Percentiles rank a stretch among this genome's conserved stretches.
Conservation (phyloP, 2,113 vertebrate genomes). For the Chitala chitala region DNA sequence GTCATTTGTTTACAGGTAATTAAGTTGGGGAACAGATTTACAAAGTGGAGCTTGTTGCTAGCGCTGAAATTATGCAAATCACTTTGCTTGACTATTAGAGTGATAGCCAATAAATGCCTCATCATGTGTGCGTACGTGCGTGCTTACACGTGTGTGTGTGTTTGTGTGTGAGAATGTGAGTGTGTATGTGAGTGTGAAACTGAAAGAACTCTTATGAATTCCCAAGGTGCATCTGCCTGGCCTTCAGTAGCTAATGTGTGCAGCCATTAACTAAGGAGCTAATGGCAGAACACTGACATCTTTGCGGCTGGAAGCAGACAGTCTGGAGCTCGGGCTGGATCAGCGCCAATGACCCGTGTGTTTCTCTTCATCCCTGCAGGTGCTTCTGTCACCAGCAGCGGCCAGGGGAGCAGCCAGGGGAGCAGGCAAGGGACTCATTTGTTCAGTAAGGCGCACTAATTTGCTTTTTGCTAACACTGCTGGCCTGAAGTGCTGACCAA, state of each 20-base stretch:
- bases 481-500: constrained; percentile 25
- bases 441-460: constrained; percentile 78
- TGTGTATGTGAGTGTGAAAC: constrained; percentile 2
- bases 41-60: not conserved
- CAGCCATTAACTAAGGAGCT: too few relatives aligned
- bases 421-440: constrained; percentile 82
- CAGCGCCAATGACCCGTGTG: constrained; percentile 18
- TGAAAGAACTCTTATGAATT: constrained; percentile 18
- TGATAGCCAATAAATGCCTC: constrained; percentile 35
- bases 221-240: constrained; percentile 31
- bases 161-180: too few relatives aligned
- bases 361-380: constrained; percentile 57
- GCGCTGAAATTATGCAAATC: not conserved
- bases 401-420: constrained; percentile 77
- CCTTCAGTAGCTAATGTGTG: not conserved
- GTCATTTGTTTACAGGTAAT: not conserved
- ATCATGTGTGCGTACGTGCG: constrained; percentile 40
- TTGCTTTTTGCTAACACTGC: constrained; percentile 48
- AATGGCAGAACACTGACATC: constrained; percentile 19
- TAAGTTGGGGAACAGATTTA: not conserved
- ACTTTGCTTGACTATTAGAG: constrained; percentile 31
- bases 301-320: not conserved
- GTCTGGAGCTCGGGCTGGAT: not conserved
- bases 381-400: constrained; percentile 65
- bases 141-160: too few relatives aligned